Base-by-base conservation (phyloP, 1,140 invertebrate genomes). In the Diachasma alloeum region DNA sequence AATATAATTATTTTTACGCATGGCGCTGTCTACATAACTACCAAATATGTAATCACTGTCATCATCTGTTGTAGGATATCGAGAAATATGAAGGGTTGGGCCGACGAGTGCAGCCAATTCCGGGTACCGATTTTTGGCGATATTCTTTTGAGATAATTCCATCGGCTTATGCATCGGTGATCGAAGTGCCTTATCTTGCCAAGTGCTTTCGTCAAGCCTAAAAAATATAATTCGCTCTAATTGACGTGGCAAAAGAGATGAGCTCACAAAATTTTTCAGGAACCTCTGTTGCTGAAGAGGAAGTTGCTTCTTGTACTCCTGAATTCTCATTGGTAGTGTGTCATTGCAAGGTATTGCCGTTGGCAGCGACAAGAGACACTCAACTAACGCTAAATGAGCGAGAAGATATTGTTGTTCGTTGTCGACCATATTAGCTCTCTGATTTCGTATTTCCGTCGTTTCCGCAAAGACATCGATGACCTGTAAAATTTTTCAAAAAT, bases 1-100 rank as follows among this genome's bases (percentile, higher is more conserved):
- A 53, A 97, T 94, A 84, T 96, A 97, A 36, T 93, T 92, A 81
- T 94, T 94, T 78, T 93, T 93, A 56, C 93, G 92, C 56, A 68
- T 81, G 19, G 85, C 75, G 37, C 82, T 79, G 11, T 82, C 80
- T 0, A 86, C 81, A 10, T 77, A 81, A 67, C 81, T 74, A 1
- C 79, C 85, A 8, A 80, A 79, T 13, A 86, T 80, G 36, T 85
- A 86, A 76, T 86, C 82, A 36, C 84, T 86, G 15, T 86, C 80
- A 4, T 84, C 80, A n/a, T 86, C 83, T 3, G 76, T 59, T 5
- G 44, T 26, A 4, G 80, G 78, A 37, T 84, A 83, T 81, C 82
- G 80, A 22, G 81, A 81, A 26, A 86, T 82, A 26, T 80, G 85
- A 15, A 83, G 44, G 72, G 80, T 79, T 31, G 67, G 79, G n/a